Percentiles rank a stretch among this genome's conserved stretches.
Conservation (phyloP, 2,797 vertebrate species). For the Enteromius unitaeniatus region DNA sequence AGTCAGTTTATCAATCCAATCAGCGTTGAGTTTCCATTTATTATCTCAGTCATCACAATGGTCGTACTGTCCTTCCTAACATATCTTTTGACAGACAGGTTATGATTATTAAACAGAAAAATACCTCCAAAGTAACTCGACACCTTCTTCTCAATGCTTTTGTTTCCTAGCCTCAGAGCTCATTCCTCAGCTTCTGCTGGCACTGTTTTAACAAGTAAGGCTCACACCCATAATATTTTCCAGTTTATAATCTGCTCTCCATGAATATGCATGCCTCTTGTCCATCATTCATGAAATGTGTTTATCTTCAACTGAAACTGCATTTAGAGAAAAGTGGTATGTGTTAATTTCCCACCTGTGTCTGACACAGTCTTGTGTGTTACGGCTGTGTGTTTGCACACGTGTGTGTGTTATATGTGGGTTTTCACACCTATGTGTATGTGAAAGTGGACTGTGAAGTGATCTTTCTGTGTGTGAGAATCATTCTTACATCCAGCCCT, state of each 20-base stretch:
- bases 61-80: not conserved
- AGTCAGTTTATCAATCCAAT: not conserved
- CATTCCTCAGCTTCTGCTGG: constrained; percentile 17
- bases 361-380: constrained; percentile 22
- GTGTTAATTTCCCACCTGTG: constrained; percentile 42
- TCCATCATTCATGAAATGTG: not conserved
- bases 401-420: not conserved
- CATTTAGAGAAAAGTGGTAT: not conserved
- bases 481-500: not conserved
- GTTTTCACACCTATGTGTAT: constrained; percentile 39
- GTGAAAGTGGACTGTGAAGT: constrained; percentile 57
- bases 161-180: constrained; percentile 23
- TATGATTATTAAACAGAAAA: constrained; percentile 2
- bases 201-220: constrained; percentile 4
- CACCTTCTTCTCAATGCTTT: not conserved
- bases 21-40: not conserved
- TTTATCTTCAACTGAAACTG: constrained; percentile 30
- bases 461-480: constrained; percentile 42
- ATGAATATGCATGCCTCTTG: not conserved
- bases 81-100: constrained; percentile 5
- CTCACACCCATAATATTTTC: constrained; percentile 16
- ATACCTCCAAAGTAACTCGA: not conserved
- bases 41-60: not conserved
- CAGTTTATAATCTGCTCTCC: not conserved
- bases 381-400: not conserved